Evolutionary conservation across 2,888 invertebrate species (phyloP).

Genomic region (Acanthosepion pharaonis): DNA sequence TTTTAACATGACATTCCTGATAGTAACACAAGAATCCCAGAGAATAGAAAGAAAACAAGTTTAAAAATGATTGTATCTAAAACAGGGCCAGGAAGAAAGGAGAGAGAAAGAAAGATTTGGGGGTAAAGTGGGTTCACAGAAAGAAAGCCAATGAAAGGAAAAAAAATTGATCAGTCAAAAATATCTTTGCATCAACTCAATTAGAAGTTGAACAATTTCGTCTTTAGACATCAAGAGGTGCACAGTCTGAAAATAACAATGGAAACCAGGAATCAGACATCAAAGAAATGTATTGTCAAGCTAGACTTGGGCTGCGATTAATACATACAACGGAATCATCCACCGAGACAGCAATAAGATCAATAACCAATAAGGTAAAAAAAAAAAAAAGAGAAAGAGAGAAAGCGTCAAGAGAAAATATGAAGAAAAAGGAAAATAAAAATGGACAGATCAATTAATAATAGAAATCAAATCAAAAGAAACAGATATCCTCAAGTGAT

Average conservation of each 20-base stretch:
- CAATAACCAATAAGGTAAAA: background rate
- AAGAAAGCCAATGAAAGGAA: background rate
- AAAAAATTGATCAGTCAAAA: background rate
- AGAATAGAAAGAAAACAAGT: background rate
- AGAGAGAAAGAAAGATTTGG: background rate
- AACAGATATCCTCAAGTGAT: background rate
- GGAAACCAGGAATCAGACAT: slow-evolving; percentile 18
- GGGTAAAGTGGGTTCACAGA: background rate
- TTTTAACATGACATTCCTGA: background rate
- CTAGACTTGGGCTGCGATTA: background rate
- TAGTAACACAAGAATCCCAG: background rate
- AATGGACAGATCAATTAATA: background rate
- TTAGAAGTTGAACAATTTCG: background rate
- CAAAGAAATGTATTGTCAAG: background rate
- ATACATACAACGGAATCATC: background rate
- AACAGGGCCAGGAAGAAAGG: background rate
- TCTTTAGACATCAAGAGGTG: background rate
- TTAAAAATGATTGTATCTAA: background rate
- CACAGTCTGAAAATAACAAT: slow-evolving; percentile 33
- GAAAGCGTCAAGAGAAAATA: background rate
- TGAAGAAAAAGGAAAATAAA: background rate
- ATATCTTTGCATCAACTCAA: slow-evolving; percentile 21
- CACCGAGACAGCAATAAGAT: background rate
- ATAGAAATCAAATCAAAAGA: background rate
- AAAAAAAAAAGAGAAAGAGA: background rate